A percentile compares a stretch with the other conserved stretches of the same genome.
Conservation (phyloP, 2,113 vertebrate species). For the Globicephala melas region DNA sequence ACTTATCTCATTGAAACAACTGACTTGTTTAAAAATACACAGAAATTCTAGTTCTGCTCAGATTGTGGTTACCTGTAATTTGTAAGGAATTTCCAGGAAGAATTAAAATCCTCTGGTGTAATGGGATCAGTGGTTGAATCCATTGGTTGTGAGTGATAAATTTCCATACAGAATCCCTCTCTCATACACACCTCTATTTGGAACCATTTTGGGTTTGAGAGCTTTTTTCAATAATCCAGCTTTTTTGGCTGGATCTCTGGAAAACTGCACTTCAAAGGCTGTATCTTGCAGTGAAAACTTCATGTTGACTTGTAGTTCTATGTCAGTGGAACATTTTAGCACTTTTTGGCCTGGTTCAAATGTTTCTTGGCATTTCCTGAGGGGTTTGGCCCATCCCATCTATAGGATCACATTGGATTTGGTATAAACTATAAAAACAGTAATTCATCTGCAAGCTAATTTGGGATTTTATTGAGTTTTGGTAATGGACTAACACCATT, state of each 20-base stretch:
- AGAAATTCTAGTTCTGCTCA: slow-evolving; percentile 50
- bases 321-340: slow-evolving; percentile 30
- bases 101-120: slow-evolving; percentile 40
- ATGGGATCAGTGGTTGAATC: not conserved
- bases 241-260: not conserved
- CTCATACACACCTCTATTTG: not conserved
- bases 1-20: slow-evolving; percentile 66
- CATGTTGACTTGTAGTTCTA: slow-evolving; percentile 47
- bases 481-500: not conserved
- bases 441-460: slow-evolving; percentile 33
- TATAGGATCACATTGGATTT: slow-evolving; percentile 46
- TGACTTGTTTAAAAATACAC: slow-evolving; percentile 68
- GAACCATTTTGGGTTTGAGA: slow-evolving; percentile 31
- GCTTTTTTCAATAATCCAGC: not conserved
- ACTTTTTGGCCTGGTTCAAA: slow-evolving; percentile 32
- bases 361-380: slow-evolving; percentile 57
- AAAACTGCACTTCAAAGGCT: slow-evolving; percentile 28
- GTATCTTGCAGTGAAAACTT: slow-evolving; percentile 38
- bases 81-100: slow-evolving; percentile 48
- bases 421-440: slow-evolving; percentile 24
- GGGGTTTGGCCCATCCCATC: not conserved
- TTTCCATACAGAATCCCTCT: not conserved
- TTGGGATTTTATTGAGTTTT: slow-evolving; percentile 40
- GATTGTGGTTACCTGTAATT: slow-evolving; percentile 37
- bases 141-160: not conserved